Conservation (phyloP, 2,888 invertebrate genomes). For the Chaetogeoica ovagalla region DNA sequence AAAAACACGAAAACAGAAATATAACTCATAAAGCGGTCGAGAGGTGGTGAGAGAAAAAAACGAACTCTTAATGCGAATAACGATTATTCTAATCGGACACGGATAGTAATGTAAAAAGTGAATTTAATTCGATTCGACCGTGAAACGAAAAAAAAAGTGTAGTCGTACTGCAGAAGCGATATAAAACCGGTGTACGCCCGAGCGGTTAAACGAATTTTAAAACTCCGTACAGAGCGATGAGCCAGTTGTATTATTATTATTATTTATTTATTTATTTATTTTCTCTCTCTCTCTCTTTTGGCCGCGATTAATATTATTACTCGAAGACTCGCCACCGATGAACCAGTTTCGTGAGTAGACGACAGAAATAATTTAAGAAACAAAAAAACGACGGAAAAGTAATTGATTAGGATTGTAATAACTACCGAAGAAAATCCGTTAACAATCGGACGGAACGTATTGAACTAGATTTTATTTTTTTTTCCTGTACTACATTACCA, state of each 20-base stretch:
- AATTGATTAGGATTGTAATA: conserved; percentile 39
- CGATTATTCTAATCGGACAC: background rate
- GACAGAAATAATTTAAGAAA: background rate
- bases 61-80: background rate
- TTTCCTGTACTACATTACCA: background rate
- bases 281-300: conserved; percentile 16
- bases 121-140: conserved; percentile 17
- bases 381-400: conserved; percentile 1
- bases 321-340: background rate
- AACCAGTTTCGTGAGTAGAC: conserved; percentile 18
- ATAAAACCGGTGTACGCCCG: background rate
- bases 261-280: conserved; percentile 28
- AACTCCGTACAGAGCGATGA: conserved; percentile 1
- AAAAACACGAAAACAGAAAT: no score
- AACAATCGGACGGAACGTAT: conserved; percentile 14
- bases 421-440: conserved; percentile 24
- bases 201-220: conserved; percentile 17
- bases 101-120: conserved; percentile 8
- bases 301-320: conserved; percentile 12
- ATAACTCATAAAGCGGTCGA: background rate
- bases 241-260: background rate
- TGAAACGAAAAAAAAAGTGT: background rate
- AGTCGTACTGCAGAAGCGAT: background rate
- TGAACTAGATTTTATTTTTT: conserved; percentile 34
- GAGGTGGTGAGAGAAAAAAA: background rate